These are phyloP conservation scores for Brenthis ino DNA, from an alignment of 2,888 invertebrate species.

Conservation along the genomic window DNA sequence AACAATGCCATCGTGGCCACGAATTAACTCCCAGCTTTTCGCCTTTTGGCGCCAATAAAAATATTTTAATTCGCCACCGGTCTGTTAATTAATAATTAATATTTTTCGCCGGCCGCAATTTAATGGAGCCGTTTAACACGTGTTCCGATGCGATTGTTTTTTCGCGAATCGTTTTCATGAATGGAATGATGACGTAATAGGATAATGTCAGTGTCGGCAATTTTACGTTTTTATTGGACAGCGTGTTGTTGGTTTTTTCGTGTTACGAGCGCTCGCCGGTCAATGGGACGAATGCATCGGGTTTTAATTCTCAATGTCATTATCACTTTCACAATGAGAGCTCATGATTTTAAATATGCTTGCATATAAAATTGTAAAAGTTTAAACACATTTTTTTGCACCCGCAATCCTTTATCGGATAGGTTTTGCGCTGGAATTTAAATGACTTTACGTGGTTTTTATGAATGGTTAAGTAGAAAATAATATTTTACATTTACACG, in stretches of 20 bases:
- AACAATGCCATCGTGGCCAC: conserved; percentile 79
- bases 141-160: conserved; percentile 73
- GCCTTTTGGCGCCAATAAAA: conserved; percentile 79
- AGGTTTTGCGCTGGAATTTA: conserved; percentile 6
- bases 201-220: conserved; percentile 79
- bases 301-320: conserved; percentile 81
- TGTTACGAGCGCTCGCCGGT: conserved; percentile 67
- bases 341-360: conserved; percentile 52
- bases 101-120: conserved; percentile 75
- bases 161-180: conserved; percentile 76
- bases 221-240: conserved; percentile 80
- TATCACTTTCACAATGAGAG: conserved; percentile 79
- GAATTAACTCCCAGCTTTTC: conserved; percentile 79
- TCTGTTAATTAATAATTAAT: conserved; percentile 81
- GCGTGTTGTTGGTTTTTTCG: conserved; percentile 70
- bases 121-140: conserved; percentile 77
- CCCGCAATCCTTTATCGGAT: conserved; percentile 10
- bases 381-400: conserved; percentile 38
- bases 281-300: conserved; percentile 77
- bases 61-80: conserved; percentile 77
- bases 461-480: not conserved
- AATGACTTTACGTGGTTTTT: conserved; percentile 4
- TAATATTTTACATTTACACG: conserved; percentile 3
- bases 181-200: conserved; percentile 82
- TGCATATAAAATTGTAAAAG: conserved; percentile 42